Evolutionary conservation across 2,888 invertebrate genomes (phyloP), one percentile per base, ranked within the genome.

Genomic region (Eilema sororculum): DNA sequence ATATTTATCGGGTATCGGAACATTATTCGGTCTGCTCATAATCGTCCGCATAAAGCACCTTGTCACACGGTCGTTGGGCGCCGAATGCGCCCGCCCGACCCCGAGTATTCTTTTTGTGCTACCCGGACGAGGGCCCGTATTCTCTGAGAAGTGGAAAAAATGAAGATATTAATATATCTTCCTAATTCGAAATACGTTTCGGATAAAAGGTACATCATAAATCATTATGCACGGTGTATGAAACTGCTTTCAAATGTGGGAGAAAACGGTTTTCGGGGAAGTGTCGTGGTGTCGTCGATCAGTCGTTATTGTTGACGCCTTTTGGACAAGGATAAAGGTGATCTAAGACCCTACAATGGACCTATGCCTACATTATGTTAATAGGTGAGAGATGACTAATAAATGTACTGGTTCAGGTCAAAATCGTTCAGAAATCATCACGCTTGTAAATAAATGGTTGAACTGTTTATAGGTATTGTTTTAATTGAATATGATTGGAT

Each of bases 121-220:
- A 86, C 85, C 83, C 86, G 89, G 86, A 86, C 90, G 88, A 90
- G 90, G 89, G 89, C 90, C 89, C 87, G 88, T 94, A 93, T 94
- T 94, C 94, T 94, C 89, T 87, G 94, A 92, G 94, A 94, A 90
- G 91, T 94, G 93, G 94, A 95, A 95, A 95, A 95, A 95, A 95
- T 95, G 89, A 93, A 95, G 94, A 94, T 94, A 95, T 95, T 94
- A 95, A 94, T 94, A 94, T 94, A 94, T 95, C 95, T 94, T 93
- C 94, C 95, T 95, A 95, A 95, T 95, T 94, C 91, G 93, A 93
- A 95, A 95, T 94, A 94, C 92, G 94, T 94, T 94, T 90, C 89
- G 93, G 90, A 94, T 94, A 94, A 95, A 94, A 87, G 95, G 91
- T 85, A 84, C 86, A 90, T 91, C 94, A 93, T 95, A 94, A 95